Conservation (phyloP, 2,113 vertebrate genomes). For the Neodon shergylaensis region DNA sequence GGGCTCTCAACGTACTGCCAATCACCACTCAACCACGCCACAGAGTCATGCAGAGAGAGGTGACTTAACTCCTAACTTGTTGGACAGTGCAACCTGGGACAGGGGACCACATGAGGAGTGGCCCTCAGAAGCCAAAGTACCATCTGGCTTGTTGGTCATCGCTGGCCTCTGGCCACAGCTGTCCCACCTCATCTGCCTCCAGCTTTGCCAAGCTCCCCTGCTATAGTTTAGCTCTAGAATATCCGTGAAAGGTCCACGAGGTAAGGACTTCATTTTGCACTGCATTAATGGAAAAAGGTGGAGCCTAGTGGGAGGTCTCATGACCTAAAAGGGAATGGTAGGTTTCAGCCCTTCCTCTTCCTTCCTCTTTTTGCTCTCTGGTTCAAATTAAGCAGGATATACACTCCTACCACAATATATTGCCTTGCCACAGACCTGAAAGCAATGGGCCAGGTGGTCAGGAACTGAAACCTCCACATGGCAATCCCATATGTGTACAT, state of each 20-base stretch:
- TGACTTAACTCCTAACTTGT: not conserved
- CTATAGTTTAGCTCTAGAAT: not conserved
- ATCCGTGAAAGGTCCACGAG: too few relatives aligned
- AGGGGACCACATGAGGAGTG: not conserved
- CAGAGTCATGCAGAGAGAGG: not conserved
- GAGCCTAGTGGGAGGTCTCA: not conserved
- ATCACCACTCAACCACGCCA: not conserved
- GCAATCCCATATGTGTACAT: too few relatives aligned
- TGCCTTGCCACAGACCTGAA: not conserved
- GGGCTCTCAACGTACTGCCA: not conserved
- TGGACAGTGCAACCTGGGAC: not conserved
- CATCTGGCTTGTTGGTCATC: not conserved
- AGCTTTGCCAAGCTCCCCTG: not conserved
- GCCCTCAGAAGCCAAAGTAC: not conserved
- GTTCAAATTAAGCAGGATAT: not conserved
- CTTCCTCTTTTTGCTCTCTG: not conserved
- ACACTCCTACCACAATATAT: not conserved
- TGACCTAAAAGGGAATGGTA: not conserved
- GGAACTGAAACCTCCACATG: not conserved
- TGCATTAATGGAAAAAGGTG: too few relatives aligned
- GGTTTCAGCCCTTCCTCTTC: not conserved
- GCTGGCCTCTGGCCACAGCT: not conserved
- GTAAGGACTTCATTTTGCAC: not conserved
- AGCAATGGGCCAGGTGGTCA: not conserved
- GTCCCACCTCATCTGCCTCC: not conserved